Percentiles rank a stretch among this genome's conserved stretches.
Evolutionary conservation across 2,888 invertebrate genomes (phyloP).

Genomic region (Pheosia tremula): DNA sequence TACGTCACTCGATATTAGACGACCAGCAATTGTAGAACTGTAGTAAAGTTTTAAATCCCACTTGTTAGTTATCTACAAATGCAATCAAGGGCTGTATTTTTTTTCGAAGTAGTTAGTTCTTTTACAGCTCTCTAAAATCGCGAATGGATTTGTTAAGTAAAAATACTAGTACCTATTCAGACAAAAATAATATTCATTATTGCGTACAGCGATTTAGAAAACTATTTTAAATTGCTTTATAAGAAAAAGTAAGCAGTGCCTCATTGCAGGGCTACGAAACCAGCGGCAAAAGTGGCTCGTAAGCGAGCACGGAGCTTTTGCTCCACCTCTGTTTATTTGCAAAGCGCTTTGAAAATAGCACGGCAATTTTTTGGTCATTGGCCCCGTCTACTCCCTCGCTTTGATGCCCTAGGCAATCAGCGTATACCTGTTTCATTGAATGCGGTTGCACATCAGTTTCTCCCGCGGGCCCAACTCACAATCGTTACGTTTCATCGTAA

Average conservation of each 20-base stretch:
- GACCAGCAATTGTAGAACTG: not conserved
- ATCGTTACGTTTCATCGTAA: conserved; percentile 42
- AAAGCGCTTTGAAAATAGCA: conserved; percentile 7
- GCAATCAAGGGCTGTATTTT: too few relatives aligned
- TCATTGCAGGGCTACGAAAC: conserved; percentile 10
- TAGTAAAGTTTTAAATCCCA: too few relatives aligned
- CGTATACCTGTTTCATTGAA: conserved; percentile 35
- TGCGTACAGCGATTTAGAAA: not conserved
- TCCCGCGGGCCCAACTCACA: conserved; percentile 47
- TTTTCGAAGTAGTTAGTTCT: too few relatives aligned
- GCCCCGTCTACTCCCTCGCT: conserved; percentile 6
- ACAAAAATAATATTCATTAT: too few relatives aligned
- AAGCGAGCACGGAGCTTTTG: not conserved
- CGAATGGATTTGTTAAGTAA: too few relatives aligned
- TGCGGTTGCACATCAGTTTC: conserved; percentile 33
- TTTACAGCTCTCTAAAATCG: too few relatives aligned
- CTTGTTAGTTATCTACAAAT: too few relatives aligned
- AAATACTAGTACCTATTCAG: too few relatives aligned
- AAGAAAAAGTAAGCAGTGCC: not conserved
- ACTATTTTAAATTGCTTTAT: not conserved
- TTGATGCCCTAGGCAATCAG: conserved; percentile 11
- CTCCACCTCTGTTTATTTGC: not conserved
- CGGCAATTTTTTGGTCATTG: conserved; percentile 8
- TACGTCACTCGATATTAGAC: conserved; percentile 27
- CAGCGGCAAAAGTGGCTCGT: conserved; percentile 7